A percentile compares a stretch with the other conserved stretches of the same genome.
These are phyloP conservation scores for Cassiopea andromeda DNA, from an alignment of 30 jellyfish, hydroid and myxozoan genomes.

Conservation along the genomic window DNA sequence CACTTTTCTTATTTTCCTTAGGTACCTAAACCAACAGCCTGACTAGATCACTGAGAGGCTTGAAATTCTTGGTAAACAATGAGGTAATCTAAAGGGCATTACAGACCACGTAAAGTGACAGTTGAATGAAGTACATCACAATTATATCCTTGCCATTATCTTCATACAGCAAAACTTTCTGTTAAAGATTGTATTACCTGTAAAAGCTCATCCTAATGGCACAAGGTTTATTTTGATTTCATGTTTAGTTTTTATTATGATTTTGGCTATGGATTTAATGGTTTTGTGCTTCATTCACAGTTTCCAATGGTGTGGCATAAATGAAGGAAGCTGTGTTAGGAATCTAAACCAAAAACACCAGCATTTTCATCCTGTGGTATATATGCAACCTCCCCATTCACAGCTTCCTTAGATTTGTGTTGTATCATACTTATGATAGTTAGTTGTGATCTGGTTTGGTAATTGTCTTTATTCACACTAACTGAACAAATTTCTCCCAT, in stretches of 20 bases:
- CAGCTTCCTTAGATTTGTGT: neutral
- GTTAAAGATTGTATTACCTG: neutral
- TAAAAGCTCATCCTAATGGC: neutral
- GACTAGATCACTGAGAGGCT: constrained; percentile 65
- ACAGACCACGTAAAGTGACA: constrained; percentile 18
- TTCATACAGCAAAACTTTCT: too few species aligned
- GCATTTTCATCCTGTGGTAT: neutral
- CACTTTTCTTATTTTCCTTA: constrained; percentile 47
- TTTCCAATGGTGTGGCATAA: neutral
- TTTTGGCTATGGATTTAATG: neutral
- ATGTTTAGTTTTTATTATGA: neutral
- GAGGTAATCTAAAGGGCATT: constrained; percentile 62
- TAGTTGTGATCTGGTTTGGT: neutral
- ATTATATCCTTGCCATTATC: neutral
- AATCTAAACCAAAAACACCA: neutral
- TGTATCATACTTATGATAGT: neutral
- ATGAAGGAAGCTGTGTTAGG: neutral
- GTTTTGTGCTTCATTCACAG: constrained; percentile 5
- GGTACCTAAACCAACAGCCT: constrained; percentile 53
- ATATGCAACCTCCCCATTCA: too few species aligned
- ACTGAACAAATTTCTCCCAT: constrained; percentile 25
- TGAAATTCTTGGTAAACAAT: constrained; percentile 33
- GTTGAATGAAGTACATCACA: neutral
- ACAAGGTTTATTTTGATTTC: too few species aligned
- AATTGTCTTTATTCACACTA: neutral